Percentiles rank a stretch among this genome's conserved stretches.
phyloP scores from a whole-genome alignment of 2,888 invertebrate species.

The Drosophila ezoana region DNA sequence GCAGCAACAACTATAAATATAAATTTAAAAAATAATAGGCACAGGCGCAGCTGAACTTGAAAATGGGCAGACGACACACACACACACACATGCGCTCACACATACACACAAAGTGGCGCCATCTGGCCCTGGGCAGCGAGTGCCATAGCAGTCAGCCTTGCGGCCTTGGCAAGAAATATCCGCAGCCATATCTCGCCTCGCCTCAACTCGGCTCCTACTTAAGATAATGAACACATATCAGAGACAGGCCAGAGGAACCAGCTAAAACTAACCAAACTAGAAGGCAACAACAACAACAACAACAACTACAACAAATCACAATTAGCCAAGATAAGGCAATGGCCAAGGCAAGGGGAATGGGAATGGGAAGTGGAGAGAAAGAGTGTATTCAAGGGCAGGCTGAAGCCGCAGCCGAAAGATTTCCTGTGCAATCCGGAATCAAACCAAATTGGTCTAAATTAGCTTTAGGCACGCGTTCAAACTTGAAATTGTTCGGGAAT shows the following conservation, averaged over 20 bases:
- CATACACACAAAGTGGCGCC: slow-evolving; percentile 41
- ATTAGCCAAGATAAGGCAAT: slow-evolving; percentile 25
- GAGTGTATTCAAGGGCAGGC: slow-evolving; percentile 15
- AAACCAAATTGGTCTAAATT: slow-evolving; percentile 40
- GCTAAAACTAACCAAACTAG: slow-evolving; percentile 24
- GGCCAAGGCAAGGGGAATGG: not conserved
- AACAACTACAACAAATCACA: slow-evolving; percentile 5
- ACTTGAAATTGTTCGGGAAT: slow-evolving; percentile 10
- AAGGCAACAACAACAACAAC: slow-evolving; percentile 2
- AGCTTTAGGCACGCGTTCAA: slow-evolving; percentile 34
- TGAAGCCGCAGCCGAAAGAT: slow-evolving; percentile 10
- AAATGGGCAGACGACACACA: slow-evolving; percentile 26
- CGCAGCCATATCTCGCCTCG: slow-evolving; percentile 31
- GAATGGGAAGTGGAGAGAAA: no score
- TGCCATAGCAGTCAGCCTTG: slow-evolving; percentile 44
- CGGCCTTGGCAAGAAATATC: slow-evolving; percentile 32
- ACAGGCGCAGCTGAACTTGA: slow-evolving; percentile 53
- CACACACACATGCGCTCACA: slow-evolving; percentile 9
- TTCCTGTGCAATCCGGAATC: slow-evolving; percentile 48
- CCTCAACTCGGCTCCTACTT: slow-evolving; percentile 32
- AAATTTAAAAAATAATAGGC: slow-evolving; percentile 23
- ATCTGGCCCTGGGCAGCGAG: slow-evolving; percentile 40
- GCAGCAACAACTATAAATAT: slow-evolving; percentile 12
- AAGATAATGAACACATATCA: slow-evolving; percentile 43
- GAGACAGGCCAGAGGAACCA: slow-evolving; percentile 2